phyloP scores from a whole-genome alignment of 2,797 vertebrate species.

The Myoxocephalus aenaeus region DNA sequence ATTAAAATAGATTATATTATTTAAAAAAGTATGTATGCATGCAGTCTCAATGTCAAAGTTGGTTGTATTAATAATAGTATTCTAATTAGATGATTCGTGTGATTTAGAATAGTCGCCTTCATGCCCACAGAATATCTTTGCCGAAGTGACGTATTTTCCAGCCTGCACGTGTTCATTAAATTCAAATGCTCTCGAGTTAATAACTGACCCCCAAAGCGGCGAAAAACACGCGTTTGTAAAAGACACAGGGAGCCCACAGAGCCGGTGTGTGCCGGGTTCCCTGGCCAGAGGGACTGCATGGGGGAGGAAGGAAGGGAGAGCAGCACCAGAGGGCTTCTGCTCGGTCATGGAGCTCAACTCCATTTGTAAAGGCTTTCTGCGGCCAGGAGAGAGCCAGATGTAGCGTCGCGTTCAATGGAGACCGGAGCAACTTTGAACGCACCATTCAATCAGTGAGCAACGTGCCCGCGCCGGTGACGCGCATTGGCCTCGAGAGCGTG shows the following conservation, averaged over 20 bases:
- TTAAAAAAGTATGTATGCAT: neutral
- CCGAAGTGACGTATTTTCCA: neutral
- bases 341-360: constrained; percentile 79
- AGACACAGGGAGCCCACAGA: constrained; percentile 36
- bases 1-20: neutral
- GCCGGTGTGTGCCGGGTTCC: constrained; percentile 35
- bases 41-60: neutral
- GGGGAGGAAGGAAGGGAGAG: constrained; percentile 59
- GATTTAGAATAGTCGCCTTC: neutral
- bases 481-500: neutral
- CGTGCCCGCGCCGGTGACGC: neutral
- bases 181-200: constrained; percentile 39
- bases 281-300: constrained; percentile 28
- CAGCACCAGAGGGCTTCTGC: constrained; percentile 73
- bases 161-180: constrained; percentile 24
- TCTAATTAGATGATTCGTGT: neutral
- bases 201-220: constrained; percentile 29
- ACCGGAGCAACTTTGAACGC: constrained; percentile 33
- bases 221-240: constrained; percentile 9
- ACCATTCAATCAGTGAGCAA: constrained; percentile 60
- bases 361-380: constrained; percentile 73
- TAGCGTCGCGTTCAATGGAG: constrained; percentile 41
- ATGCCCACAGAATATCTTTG: neutral
- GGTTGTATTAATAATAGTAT: neutral
- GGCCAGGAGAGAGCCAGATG: constrained; percentile 57